Base-by-base conservation (phyloP, 1,140 invertebrate species). In the Calephelis nemesis region DNA sequence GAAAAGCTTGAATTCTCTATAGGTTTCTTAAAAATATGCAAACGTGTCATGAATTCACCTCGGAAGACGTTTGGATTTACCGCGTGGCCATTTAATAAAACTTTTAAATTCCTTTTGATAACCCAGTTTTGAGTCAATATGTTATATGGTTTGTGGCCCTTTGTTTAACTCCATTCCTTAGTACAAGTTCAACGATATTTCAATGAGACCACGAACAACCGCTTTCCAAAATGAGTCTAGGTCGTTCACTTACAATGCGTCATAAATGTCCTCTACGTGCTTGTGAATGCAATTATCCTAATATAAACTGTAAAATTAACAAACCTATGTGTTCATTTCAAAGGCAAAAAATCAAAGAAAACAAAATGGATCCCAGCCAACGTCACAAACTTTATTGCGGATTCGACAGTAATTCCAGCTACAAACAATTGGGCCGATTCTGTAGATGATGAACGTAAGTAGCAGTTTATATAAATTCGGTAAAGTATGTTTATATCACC, bases 261-360 rank as follows among this genome's bases (percentile, higher is more conserved):
- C 87, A 91, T 82, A 81, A 68, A 68, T 75, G 68, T 73, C 76
- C 69, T 78, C 72, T 70, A 72, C 64, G 50, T 66, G 64, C 66
- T 70, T 64, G 66, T 63, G 54, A 62, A 66, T 42, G 42, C 49
- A 42, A 40, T 65, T 64, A 9, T 40, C 50, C 40, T 42, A 15
- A 40, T 42, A 40, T 39, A 10, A 15, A n/a, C 50, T 58, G 4
- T 58, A 58, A 52, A 45, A 58, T 19, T 62, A 47, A 50, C 47
- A 19, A 52, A 69, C 15, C 47, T 15, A 49, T 7, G 10, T 65
- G 47, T 40, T 65, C 69, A 62, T 70, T 63, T 88, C 86, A 47
- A 83, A 92, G 90, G 91, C 81, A 92, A 92, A 84, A 92, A 92
- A 87, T 85, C 87, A 80, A 92, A 92, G 77, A 92, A 92, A 79